Conservation (phyloP, 2,888 invertebrate species). For the Diarsia brunnea region DNA sequence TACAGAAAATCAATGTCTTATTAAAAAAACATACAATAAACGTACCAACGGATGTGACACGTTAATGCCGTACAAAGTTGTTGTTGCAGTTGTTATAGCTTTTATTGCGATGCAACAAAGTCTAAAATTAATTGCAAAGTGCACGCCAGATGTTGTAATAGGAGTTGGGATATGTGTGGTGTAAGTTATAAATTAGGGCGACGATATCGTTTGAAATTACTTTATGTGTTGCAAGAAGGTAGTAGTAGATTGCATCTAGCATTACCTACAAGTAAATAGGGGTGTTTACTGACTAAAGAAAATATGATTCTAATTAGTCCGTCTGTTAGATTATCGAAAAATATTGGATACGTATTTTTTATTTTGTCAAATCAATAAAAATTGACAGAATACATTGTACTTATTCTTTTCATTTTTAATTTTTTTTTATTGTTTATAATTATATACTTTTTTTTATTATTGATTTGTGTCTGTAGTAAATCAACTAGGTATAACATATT, state of each 20-base stretch:
- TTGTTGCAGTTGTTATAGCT: conserved; percentile 63
- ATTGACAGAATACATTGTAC: too few species aligned
- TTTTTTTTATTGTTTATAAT: too few species aligned
- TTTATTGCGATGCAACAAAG: conserved; percentile 80
- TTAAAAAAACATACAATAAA: conserved; percentile 81
- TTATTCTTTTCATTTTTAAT: too few species aligned
- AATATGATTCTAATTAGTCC: too few species aligned
- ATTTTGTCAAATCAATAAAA: too few species aligned
- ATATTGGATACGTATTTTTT: too few species aligned
- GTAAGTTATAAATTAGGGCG: conserved; percentile 54
- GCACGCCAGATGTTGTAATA: conserved; percentile 58
- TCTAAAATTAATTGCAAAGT: conserved; percentile 75
- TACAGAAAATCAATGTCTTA: conserved; percentile 83
- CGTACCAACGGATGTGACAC: conserved; percentile 79
- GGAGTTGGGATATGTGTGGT: conserved; percentile 61
- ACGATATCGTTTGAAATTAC: conserved; percentile 26
- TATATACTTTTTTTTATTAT: too few species aligned
- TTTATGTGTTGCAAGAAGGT: conserved; percentile 15
- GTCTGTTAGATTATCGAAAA: too few species aligned
- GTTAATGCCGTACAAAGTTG: conserved; percentile 73
- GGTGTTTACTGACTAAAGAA: too few species aligned
- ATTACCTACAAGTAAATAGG: neutral
- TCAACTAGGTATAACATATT: too few species aligned
- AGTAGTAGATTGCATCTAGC: conserved; percentile 4
- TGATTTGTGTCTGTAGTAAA: too few species aligned